Percentiles rank a stretch among this genome's conserved stretches.
Evolutionary conservation across 2,797 vertebrate species (phyloP).

Genomic region (Enteromius mattozi): DNA sequence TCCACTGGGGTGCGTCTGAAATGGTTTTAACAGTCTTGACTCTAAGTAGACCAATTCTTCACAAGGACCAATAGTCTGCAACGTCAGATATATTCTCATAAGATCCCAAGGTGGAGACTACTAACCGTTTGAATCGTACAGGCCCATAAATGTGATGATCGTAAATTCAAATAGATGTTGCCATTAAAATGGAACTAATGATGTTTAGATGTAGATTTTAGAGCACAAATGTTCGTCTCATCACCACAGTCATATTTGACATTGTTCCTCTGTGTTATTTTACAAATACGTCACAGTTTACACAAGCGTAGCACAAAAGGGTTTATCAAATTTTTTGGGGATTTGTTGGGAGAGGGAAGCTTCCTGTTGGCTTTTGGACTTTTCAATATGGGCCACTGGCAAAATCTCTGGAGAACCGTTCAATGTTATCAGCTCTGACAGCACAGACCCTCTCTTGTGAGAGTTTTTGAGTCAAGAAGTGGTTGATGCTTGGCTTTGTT

Average conservation of each 20-base stretch:
- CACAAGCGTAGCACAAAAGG: background rate
- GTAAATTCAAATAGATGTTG: slow-evolving; percentile 20
- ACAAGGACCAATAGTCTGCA: slow-evolving; percentile 36
- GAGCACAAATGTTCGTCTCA: background rate
- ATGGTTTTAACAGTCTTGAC: slow-evolving; percentile 13
- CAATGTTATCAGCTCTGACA: background rate
- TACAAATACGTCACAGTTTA: slow-evolving; percentile 34
- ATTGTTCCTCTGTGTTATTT: slow-evolving; percentile 2
- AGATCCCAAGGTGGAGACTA: slow-evolving; percentile 25
- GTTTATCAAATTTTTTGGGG: background rate
- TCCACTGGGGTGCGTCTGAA: slow-evolving; percentile 43
- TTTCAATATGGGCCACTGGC: slow-evolving; percentile 3
- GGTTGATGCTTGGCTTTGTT: slow-evolving; percentile 36
- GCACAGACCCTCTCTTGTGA: background rate
- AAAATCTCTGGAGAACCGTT: slow-evolving; percentile 31
- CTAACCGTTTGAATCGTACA: background rate
- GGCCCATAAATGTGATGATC: background rate
- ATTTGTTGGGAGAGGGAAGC: slow-evolving; percentile 10
- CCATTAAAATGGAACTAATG: slow-evolving; percentile 3
- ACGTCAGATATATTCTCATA: background rate
- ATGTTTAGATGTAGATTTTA: slow-evolving; percentile 6
- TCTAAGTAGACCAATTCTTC: slow-evolving; percentile 39
- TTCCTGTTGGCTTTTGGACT: slow-evolving; percentile 29
- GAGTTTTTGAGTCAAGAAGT: slow-evolving; percentile 9
- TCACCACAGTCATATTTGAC: background rate